Percentiles rank a stretch among this genome's conserved stretches.
Conservation (phyloP, 2,113 vertebrate genomes). For the Eulacestoma nigropectus region DNA sequence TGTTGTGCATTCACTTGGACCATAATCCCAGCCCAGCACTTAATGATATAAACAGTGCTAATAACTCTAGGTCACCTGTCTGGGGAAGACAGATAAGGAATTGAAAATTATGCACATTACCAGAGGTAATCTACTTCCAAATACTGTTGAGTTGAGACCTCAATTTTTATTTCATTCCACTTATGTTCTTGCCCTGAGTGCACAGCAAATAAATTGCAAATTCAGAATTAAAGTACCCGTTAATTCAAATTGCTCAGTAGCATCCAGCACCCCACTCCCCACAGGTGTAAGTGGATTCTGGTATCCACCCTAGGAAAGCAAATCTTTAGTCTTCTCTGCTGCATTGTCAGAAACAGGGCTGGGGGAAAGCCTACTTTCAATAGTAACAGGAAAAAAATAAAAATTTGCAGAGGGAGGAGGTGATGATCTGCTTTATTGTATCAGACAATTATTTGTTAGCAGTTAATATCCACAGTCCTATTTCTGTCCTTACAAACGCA, state of each 20-base stretch:
- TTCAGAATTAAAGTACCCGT: background rate
- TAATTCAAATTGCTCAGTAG: constrained; percentile 37
- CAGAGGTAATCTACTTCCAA: constrained; percentile 50
- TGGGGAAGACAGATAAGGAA: constrained; percentile 71
- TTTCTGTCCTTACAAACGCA: constrained; percentile 25
- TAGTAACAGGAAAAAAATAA: background rate
- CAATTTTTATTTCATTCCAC: constrained; percentile 32
- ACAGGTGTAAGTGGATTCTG: constrained; percentile 13
- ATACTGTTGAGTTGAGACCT: constrained; percentile 6
- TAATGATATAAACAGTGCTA: constrained; percentile 64
- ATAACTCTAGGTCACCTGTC: constrained; percentile 70
- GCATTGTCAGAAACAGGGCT: background rate
- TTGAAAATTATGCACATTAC: constrained; percentile 62
- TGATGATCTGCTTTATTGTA: constrained; percentile 45
- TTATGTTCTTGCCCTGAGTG: constrained; percentile 29
- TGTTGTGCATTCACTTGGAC: background rate
- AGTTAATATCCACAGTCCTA: constrained; percentile 31
- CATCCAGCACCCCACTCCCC: background rate
- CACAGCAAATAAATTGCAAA: constrained; percentile 38
- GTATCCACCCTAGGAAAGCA: background rate
- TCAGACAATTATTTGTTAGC: constrained; percentile 35
- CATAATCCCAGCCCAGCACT: constrained; percentile 49
- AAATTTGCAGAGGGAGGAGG: constrained; percentile 27
- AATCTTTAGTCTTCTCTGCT: background rate
- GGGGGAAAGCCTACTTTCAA: background rate